These are phyloP conservation scores for Dermatemys mawii DNA, from an alignment of 2,113 vertebrate genomes.

Conservation along the genomic window DNA sequence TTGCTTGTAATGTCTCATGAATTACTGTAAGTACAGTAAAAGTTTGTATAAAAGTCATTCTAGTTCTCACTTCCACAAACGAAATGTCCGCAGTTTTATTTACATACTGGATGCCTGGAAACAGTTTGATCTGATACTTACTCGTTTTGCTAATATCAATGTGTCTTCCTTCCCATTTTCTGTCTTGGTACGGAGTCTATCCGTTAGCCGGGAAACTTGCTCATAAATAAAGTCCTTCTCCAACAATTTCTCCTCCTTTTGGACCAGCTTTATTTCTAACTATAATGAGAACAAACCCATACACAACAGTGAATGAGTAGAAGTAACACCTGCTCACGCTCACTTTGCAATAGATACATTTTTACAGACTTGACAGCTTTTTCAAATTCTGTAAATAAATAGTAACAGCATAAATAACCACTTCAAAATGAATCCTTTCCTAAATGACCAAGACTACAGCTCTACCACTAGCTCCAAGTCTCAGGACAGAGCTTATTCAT, in stretches of 20 bases:
- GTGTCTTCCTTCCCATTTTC: constrained; percentile 80
- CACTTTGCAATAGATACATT: not conserved
- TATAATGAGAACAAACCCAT: constrained; percentile 47
- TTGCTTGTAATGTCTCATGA: not conserved
- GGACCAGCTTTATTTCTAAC: constrained; percentile 85
- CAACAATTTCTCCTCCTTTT: constrained; percentile 85
- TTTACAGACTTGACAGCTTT: not conserved
- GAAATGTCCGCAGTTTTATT: not conserved
- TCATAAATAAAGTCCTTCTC: constrained; percentile 87
- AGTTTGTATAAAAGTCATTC: constrained; percentile 17
- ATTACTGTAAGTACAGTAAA: not conserved
- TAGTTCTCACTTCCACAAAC: constrained; percentile 2
- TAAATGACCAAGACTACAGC: not conserved
- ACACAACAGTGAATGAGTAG: not conserved
- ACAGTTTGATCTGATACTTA: constrained; percentile 46
- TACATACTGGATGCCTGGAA: fast-evolving
- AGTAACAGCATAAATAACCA: not conserved
- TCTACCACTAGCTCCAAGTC: not conserved
- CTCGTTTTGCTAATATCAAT: constrained; percentile 85
- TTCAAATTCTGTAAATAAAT: fast-evolving
- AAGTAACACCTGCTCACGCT: not conserved
- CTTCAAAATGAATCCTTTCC: not conserved
- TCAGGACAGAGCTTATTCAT: not conserved
- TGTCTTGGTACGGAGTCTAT: constrained; percentile 69
- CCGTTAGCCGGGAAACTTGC: constrained; percentile 81